These are phyloP conservation scores for Pteronotus mesoamericanus DNA, from an alignment of 2,797 vertebrate species.

Conservation along the genomic window DNA sequence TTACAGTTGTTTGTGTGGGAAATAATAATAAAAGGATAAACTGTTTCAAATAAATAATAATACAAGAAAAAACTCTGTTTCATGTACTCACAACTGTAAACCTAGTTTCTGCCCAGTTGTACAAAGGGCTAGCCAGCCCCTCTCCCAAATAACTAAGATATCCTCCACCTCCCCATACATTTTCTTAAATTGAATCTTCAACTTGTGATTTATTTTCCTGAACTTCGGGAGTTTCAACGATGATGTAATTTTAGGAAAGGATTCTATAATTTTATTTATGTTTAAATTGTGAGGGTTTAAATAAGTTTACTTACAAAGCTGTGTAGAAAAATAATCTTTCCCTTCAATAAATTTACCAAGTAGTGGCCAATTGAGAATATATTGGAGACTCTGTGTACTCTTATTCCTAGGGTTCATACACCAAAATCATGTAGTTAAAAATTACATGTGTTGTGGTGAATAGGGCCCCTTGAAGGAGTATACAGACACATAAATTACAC, in stretches of 20 bases:
- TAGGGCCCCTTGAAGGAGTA: not conserved
- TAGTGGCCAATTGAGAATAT: not conserved
- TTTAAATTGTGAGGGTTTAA: conserved; percentile 28
- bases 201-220: not conserved
- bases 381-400: not conserved
- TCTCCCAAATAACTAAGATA: not conserved
- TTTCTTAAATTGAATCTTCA: not conserved
- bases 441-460: not conserved
- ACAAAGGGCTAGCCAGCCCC: not conserved
- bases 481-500: not conserved
- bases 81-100: not conserved
- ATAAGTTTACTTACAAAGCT: not conserved
- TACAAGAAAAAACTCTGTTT: not conserved
- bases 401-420: not conserved
- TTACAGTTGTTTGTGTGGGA: not conserved
- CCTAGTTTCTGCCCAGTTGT: not conserved
- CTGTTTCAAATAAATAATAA: not conserved
- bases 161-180: not conserved
- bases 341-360: not conserved
- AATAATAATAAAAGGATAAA: not conserved
- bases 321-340: not conserved
- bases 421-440: not conserved
- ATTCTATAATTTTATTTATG: not conserved
- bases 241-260: not conserved
- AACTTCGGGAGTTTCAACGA: conserved; percentile 18